Percentiles rank a stretch among this genome's conserved stretches.
phyloP scores from a whole-genome alignment of 2,797 vertebrate species.

The Spheniscus humboldti region DNA sequence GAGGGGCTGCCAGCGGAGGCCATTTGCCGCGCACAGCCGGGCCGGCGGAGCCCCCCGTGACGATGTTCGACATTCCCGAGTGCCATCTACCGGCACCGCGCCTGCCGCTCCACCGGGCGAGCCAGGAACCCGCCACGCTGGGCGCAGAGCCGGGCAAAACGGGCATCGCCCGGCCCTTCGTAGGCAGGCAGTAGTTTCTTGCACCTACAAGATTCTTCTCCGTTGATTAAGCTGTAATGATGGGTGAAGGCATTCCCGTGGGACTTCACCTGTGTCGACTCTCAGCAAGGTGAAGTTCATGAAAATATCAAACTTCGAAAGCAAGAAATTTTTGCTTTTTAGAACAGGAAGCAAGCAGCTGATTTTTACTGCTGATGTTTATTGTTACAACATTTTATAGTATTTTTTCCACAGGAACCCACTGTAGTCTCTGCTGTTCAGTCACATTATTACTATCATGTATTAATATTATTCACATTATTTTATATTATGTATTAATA shows the following conservation, averaged over 20 bases:
- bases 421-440: not conserved
- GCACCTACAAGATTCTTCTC: no score
- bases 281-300: not conserved
- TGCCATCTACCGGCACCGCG: slow-evolving; percentile 42
- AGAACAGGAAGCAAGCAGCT: not conserved
- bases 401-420: not conserved
- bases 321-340: not conserved
- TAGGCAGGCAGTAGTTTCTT: no score
- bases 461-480: no score
- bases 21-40: not conserved
- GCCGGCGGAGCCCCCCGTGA: not conserved
- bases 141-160: not conserved
- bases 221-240: no score
- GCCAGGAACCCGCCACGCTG: not conserved
- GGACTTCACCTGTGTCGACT: no score
- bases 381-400: rapidly evolving
- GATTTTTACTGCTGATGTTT: not conserved
- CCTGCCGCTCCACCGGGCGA: not conserved
- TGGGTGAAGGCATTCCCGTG: not conserved
- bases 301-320: not conserved
- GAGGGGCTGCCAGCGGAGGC: not conserved
- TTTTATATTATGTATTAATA: not conserved
- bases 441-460: no score
- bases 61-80: not conserved
- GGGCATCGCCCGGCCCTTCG: no score